A percentile compares a stretch with the other conserved stretches of the same genome.
Evolutionary conservation across 2,113 vertebrate species (phyloP).

Genomic region (Elephas maximus): DNA sequence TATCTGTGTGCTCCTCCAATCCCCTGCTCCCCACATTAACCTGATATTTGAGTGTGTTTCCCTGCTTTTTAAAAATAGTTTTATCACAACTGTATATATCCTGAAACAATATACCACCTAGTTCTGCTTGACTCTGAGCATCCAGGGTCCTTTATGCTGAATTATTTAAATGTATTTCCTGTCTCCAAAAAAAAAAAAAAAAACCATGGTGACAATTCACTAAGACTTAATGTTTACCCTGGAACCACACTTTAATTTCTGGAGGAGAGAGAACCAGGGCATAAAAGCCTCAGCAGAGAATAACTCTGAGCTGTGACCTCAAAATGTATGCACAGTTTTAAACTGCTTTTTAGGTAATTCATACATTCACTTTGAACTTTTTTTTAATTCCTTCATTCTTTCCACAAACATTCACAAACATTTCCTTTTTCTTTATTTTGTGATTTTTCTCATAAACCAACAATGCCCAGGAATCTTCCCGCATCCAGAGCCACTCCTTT

Average conservation of each 20-base stretch:
- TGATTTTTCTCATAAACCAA: background rate
- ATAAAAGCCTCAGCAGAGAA: background rate
- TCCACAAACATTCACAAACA: background rate
- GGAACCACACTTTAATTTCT: background rate
- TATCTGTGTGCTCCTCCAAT: background rate
- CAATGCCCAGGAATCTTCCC: background rate
- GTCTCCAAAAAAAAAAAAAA: background rate
- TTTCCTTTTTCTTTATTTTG: background rate
- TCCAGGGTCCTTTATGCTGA: background rate
- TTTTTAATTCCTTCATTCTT: background rate
- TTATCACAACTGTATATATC: background rate
- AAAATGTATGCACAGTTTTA: background rate
- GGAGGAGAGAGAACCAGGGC: background rate
- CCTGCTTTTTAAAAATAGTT: background rate
- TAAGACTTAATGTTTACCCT: background rate
- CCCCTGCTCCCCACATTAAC: background rate
- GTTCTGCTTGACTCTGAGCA: background rate
- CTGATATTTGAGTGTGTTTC: background rate
- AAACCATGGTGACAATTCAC: background rate
- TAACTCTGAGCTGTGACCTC: background rate
- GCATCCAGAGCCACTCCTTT: background rate
- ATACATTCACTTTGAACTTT: background rate
- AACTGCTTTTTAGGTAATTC: background rate
- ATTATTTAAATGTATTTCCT: constrained; percentile 5
- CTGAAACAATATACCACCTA: background rate